Base-by-base conservation (phyloP, 2,797 vertebrate genomes). In the Merluccius polli region DNA sequence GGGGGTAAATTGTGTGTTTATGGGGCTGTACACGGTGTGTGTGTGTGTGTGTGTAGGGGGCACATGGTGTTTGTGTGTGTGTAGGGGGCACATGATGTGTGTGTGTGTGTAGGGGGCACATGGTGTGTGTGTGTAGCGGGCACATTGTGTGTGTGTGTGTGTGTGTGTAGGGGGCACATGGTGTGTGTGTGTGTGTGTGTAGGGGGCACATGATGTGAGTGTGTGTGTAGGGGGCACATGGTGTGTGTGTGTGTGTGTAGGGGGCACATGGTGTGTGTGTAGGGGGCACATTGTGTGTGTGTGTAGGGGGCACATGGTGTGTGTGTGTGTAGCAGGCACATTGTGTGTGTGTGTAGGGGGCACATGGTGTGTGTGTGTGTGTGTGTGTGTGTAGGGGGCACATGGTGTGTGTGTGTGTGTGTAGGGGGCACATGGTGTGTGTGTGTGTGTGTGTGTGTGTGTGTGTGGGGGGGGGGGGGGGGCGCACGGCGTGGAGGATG, bases 101-200 rank as follows among this genome's bases (percentile, higher is more conserved):
- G 3, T 35, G 33, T 35, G 8, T 48, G 44, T 18, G 16, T 48
- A 48, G 44, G 44, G 16, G 44, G 44, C 21, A 48, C 15, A 21
- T 48, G 44, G 44, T 16, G 5, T 21, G 18, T 48, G 44, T 48
- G 44, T 48, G 33, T 35, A n/a, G n/a, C n/a, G n/a, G n/a, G n/a
- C n/a, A n/a, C n/a, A n/a, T n/a, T n/a, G 33, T 35, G 33, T 35
- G 33, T 35, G 33, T 18, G 31, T 35, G 30, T 79, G 67, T 59
- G 70, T 77, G 68, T n/a, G n/a, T n/a, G n/a, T 18, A n/a, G n/a
- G n/a, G n/a, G n/a, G n/a, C n/a, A n/a, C n/a, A n/a, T n/a, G n/a
- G 31, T 35, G 30, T 79, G 67, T 59, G 70, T 77, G 68, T n/a
- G n/a, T n/a, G n/a, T 18, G 31, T 35, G 30, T 79, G 67, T 59